Percentiles rank a stretch among this genome's conserved stretches.
Evolutionary conservation across 2,797 vertebrate genomes (phyloP).

Genomic region (Okamejei kenojei): DNA sequence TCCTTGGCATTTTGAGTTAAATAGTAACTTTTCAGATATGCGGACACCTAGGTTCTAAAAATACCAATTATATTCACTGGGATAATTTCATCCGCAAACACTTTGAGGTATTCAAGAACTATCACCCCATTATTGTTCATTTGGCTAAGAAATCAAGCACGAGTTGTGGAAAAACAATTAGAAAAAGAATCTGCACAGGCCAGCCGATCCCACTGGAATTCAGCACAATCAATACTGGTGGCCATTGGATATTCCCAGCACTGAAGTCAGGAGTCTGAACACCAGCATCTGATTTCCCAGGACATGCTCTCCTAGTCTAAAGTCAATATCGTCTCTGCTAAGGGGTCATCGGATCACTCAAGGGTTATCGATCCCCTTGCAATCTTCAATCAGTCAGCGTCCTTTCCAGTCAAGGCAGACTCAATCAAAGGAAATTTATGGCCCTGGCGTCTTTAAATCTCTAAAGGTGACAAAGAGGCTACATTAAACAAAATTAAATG

Average conservation of each 20-base stretch:
- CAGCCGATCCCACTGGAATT: slow-evolving; percentile 29
- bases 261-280: slow-evolving; percentile 17
- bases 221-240: slow-evolving; percentile 35
- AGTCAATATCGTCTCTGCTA: slow-evolving; percentile 34
- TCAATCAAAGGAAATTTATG: slow-evolving; percentile 39
- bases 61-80: background rate
- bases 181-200: background rate
- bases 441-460: slow-evolving; percentile 26
- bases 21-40: background rate
- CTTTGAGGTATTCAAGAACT: background rate
- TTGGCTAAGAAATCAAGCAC: slow-evolving; percentile 37
- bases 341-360: slow-evolving; percentile 24
- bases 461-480: slow-evolving; percentile 25
- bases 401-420: slow-evolving; percentile 36
- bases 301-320: slow-evolving; percentile 33
- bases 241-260: slow-evolving; percentile 37
- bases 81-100: background rate
- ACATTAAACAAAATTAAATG: slow-evolving; percentile 31
- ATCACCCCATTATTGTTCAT: slow-evolving; percentile 13
- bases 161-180: slow-evolving; percentile 16
- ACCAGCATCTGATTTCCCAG: slow-evolving; percentile 34
- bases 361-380: slow-evolving; percentile 37
- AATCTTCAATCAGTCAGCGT: slow-evolving; percentile 38
- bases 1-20: background rate
- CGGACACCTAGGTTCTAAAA: background rate